Percentiles rank a stretch among this genome's conserved stretches.
Evolutionary conservation across 1,140 invertebrate species (phyloP).

Genomic region (Microplitis mediator): DNA sequence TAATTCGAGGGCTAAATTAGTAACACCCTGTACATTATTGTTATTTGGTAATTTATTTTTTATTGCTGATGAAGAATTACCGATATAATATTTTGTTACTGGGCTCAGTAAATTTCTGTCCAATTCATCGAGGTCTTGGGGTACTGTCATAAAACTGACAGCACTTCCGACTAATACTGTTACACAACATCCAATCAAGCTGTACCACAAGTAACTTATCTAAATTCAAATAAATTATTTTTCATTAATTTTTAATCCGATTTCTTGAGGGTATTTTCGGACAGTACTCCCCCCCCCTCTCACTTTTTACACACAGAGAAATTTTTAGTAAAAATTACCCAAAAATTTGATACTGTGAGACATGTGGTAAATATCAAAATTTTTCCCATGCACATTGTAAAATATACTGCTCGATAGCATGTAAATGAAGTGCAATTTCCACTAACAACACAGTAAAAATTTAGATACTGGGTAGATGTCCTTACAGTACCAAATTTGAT

Average conservation of each 20-base stretch:
- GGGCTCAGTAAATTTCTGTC: constrained; percentile 65
- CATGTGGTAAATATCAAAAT: too few species aligned
- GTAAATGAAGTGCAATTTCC: too few species aligned
- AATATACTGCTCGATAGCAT: too few species aligned
- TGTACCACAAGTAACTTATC: constrained; percentile 79
- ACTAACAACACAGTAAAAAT: too few species aligned
- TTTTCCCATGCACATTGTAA: too few species aligned
- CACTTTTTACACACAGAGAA: too few species aligned
- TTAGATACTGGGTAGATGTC: too few species aligned
- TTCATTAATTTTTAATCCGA: not conserved
- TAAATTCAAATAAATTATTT: constrained; percentile 43
- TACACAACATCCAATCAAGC: constrained; percentile 74
- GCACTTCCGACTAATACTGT: constrained; percentile 75
- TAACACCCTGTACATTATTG: constrained; percentile 47
- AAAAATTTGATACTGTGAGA: too few species aligned
- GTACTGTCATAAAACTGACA: constrained; percentile 73
- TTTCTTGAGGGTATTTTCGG: too few species aligned
- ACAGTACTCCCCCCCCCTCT: too few species aligned
- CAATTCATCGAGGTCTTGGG: constrained; percentile 62
- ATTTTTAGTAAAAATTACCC: too few species aligned
- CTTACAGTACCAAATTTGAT: too few species aligned
- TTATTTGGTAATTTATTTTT: constrained; percentile 33
- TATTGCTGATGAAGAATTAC: constrained; percentile 17
- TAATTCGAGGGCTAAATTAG: constrained; percentile 55
- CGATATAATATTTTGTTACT: constrained; percentile 53